Conservation (phyloP, 37 sponge, comb jelly and placozoan genomes). For the Beroe forskalii region DNA sequence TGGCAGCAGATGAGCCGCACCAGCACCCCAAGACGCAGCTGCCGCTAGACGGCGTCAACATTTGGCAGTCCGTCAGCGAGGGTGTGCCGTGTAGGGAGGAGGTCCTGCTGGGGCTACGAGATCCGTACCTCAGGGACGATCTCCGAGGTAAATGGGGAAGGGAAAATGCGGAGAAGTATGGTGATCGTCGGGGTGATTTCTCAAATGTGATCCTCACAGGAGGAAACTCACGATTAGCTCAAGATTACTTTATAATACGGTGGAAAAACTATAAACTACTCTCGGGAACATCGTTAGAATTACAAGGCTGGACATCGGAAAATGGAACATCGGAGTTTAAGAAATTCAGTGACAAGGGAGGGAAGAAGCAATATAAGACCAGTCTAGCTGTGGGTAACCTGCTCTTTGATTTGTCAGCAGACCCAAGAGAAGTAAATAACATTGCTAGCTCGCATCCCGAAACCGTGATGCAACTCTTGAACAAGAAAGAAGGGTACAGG, state of each 20-base stretch:
- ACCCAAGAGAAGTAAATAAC: neutral
- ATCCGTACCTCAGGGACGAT: neutral
- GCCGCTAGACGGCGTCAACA: neutral
- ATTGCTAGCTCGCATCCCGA: neutral
- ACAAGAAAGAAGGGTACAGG: neutral
- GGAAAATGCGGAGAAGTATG: neutral
- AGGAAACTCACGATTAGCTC: neutral
- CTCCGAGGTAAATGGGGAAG: neutral
- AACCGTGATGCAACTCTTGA: neutral
- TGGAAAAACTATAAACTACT: constrained; percentile 38
- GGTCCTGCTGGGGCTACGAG: neutral
- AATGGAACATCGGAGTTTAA: neutral
- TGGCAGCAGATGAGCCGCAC: neutral
- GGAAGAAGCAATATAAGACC: neutral
- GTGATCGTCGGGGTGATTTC: neutral
- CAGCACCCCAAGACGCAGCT: neutral
- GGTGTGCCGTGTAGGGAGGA: neutral
- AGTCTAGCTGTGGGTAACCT: neutral
- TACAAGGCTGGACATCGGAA: neutral
- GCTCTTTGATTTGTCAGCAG: neutral
- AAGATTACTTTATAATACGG: constrained; percentile 2
- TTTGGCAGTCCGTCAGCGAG: constrained; percentile 17
- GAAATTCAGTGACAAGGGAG: neutral
- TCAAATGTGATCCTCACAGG: neutral
- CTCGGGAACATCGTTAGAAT: neutral